A percentile compares a stretch with the other conserved stretches of the same genome.
Conservation (phyloP, 2,113 vertebrate genomes). For the Pseudopodoces humilis region DNA sequence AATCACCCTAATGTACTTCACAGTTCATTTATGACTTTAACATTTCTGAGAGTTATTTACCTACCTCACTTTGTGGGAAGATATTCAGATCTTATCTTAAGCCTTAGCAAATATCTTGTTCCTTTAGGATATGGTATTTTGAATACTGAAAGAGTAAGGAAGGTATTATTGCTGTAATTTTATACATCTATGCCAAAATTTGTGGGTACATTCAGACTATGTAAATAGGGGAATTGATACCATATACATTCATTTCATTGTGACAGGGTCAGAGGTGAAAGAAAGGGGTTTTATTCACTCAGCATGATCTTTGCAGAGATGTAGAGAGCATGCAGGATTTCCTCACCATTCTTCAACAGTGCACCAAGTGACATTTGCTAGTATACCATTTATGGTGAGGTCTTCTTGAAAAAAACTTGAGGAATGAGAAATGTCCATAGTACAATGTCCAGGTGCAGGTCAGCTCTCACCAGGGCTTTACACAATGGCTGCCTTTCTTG, state of each 20-base stretch:
- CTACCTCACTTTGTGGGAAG: not conserved
- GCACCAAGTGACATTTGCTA: not conserved
- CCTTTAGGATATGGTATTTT: not conserved
- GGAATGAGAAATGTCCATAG: not conserved
- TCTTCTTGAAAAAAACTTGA: not conserved
- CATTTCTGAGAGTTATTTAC: not conserved
- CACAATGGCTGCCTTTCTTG: not conserved
- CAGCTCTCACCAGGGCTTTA: not conserved
- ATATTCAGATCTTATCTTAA: not conserved
- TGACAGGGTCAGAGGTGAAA: not conserved
- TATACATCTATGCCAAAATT: not conserved
- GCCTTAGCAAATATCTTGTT: not conserved
- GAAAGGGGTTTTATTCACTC: not conserved
- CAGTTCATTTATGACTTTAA: not conserved
- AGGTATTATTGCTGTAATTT: not conserved
- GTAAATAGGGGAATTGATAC: not conserved
- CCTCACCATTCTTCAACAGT: not conserved
- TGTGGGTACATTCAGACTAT: not conserved
- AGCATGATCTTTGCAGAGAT: not conserved
- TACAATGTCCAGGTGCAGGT: too few relatives aligned
- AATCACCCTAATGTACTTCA: not conserved
- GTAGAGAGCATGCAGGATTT: not conserved
- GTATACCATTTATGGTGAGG: not conserved
- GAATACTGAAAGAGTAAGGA: not conserved
- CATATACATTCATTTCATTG: not conserved